These are phyloP conservation scores for Dysmachus trigonus DNA, from an alignment of 2,888 invertebrate genomes.

Conservation along the genomic window DNA sequence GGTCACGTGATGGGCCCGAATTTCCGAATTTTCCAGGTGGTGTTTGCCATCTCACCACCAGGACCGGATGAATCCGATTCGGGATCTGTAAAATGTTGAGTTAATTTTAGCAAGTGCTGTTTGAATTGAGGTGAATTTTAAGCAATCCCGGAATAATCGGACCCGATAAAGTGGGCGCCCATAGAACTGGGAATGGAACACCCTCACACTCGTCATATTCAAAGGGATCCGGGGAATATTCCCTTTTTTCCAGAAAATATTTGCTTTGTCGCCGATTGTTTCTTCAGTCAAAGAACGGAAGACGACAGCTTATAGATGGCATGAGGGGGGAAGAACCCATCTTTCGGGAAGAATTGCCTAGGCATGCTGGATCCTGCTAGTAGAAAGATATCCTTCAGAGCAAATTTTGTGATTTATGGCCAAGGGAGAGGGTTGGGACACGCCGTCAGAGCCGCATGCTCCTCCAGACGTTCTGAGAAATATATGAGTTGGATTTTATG, in stretches of 20 bases:
- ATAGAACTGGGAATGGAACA: background rate
- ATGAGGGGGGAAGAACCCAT: background rate
- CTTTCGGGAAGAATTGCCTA: background rate
- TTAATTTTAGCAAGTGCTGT: constrained; percentile 26
- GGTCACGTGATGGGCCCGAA: background rate
- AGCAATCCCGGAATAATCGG: background rate
- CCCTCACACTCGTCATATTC: background rate
- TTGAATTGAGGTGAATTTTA: constrained; percentile 5
- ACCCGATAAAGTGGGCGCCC: no score
- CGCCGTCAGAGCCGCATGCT: background rate
- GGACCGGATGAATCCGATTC: background rate
- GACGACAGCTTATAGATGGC: background rate
- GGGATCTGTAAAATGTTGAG: background rate
- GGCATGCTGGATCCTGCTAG: background rate
- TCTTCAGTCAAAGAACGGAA: background rate
- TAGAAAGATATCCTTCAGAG: background rate
- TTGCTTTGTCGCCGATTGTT: background rate
- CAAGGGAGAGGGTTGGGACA: background rate
- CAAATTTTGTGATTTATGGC: constrained; percentile 15
- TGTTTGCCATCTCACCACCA: background rate
- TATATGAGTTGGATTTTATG: constrained; percentile 6
- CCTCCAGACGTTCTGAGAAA: background rate
- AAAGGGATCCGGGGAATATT: background rate
- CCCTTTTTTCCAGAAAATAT: background rate
- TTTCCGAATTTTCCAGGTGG: background rate